phyloP scores from a whole-genome alignment of 2,888 invertebrate genomes.

The Lamproptera curius region DNA sequence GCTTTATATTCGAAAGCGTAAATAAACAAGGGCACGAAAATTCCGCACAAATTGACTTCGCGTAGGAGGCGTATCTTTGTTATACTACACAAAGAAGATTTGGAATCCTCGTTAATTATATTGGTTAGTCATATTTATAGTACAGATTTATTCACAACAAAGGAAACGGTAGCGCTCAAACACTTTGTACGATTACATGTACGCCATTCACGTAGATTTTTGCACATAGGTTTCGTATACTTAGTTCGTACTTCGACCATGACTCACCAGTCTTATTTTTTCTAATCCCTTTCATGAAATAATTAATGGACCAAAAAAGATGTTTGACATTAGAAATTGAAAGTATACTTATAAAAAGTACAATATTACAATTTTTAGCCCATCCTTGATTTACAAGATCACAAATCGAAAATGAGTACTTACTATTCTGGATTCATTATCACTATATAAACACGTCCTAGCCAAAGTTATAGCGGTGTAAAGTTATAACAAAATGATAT shows the following conservation, averaged over 20 bases:
- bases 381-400: slow-evolving; percentile 57
- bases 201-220: slow-evolving; percentile 64
- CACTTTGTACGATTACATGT: slow-evolving; percentile 40
- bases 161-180: slow-evolving; percentile 39
- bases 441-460: slow-evolving; percentile 62
- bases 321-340: slow-evolving; percentile 9
- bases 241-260: slow-evolving; percentile 56
- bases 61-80: slow-evolving; percentile 51
- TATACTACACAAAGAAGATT: slow-evolving; percentile 41
- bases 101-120: slow-evolving; percentile 24
- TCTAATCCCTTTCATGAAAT: neutral
- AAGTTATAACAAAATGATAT: slow-evolving; percentile 50
- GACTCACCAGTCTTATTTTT: slow-evolving; percentile 50
- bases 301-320: neutral
- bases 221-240: slow-evolving; percentile 53
- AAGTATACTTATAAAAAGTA: slow-evolving; percentile 55
- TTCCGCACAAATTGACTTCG: slow-evolving; percentile 23
- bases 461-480: slow-evolving; percentile 49
- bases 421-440: slow-evolving; percentile 91
- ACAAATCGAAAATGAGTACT: slow-evolving; percentile 72
- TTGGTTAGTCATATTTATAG: slow-evolving; percentile 30
- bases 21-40: slow-evolving; percentile 24
- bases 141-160: slow-evolving; percentile 28
- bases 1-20: slow-evolving; percentile 32
- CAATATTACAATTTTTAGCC: slow-evolving; percentile 51